Evolutionary conservation across 2,888 invertebrate genomes (phyloP).

Genomic region (Euclidia mi): DNA sequence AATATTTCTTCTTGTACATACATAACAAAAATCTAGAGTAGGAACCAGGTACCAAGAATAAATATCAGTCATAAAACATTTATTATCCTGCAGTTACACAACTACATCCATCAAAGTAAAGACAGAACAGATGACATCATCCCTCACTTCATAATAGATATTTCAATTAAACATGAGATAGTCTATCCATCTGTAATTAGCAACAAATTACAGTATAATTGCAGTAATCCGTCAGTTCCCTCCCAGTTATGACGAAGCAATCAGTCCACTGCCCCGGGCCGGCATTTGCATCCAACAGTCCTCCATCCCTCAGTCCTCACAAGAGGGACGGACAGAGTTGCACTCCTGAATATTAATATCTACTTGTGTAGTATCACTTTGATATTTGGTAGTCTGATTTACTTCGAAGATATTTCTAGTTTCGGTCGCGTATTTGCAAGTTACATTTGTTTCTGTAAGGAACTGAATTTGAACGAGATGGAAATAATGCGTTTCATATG

Average conservation of each 20-base stretch:
- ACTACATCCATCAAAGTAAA: too few species aligned
- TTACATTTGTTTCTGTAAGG: too few species aligned
- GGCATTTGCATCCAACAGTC: slow-evolving; percentile 43
- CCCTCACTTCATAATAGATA: too few species aligned
- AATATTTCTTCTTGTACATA: too few species aligned
- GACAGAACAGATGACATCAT: too few species aligned
- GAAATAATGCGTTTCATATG: too few species aligned
- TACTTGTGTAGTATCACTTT: slow-evolving; percentile 44
- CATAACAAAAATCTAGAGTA: too few species aligned
- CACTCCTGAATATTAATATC: slow-evolving; percentile 51
- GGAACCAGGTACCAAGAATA: too few species aligned
- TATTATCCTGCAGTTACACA: too few species aligned
- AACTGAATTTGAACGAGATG: too few species aligned
- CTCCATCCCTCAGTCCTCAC: too few species aligned
- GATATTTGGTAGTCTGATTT: slow-evolving; percentile 38
- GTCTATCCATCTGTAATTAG: slow-evolving; percentile 44
- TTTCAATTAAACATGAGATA: slow-evolving; percentile 47
- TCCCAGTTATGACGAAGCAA: slow-evolving; percentile 41
- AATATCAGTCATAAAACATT: too few species aligned
- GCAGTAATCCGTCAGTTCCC: slow-evolving; percentile 52
- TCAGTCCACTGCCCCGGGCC: slow-evolving; percentile 49
- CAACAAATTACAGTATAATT: slow-evolving; percentile 56
- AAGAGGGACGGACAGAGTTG: slow-evolving; percentile 17
- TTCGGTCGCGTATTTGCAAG: slow-evolving; percentile 3
- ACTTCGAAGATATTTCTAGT: slow-evolving; percentile 14